Evolutionary conservation across 2,888 invertebrate genomes (phyloP).

Genomic region (Phyllotreta cruciferae): DNA sequence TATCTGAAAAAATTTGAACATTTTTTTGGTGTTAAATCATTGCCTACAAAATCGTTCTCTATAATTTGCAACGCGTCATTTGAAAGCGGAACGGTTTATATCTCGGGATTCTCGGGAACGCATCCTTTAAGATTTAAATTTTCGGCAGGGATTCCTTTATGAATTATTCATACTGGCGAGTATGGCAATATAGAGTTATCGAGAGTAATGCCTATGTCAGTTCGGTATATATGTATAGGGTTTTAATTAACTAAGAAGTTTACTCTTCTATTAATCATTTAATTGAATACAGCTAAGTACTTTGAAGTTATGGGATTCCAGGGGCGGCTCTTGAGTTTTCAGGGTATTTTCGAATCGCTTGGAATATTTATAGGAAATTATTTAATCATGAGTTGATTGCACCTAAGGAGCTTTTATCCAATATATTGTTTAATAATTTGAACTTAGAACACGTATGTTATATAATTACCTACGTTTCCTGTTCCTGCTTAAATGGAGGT

Average conservation of each 20-base stretch:
- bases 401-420: too few species aligned
- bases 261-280: slow-evolving; percentile 32
- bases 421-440: too few species aligned
- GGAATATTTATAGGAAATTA: too few species aligned
- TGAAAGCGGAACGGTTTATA: slow-evolving; percentile 43
- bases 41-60: slow-evolving; percentile 20
- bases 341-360: too few species aligned
- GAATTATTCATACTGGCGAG: slow-evolving; percentile 56
- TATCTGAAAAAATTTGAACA: neutral
- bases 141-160: slow-evolving; percentile 52
- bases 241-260: slow-evolving; percentile 53
- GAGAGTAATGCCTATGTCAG: slow-evolving; percentile 39
- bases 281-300: neutral
- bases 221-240: slow-evolving; percentile 50
- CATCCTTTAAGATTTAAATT: slow-evolving; percentile 58
- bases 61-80: slow-evolving; percentile 48
- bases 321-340: too few species aligned
- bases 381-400: too few species aligned
- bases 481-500: too few species aligned
- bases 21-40: slow-evolving; percentile 6
- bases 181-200: slow-evolving; percentile 54
- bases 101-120: slow-evolving; percentile 47
- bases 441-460: too few species aligned
- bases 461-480: too few species aligned
- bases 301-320: too few species aligned